These are phyloP conservation scores for Tachysurus fulvidraco DNA, from an alignment of 2,113 vertebrate species.

Conservation along the genomic window DNA sequence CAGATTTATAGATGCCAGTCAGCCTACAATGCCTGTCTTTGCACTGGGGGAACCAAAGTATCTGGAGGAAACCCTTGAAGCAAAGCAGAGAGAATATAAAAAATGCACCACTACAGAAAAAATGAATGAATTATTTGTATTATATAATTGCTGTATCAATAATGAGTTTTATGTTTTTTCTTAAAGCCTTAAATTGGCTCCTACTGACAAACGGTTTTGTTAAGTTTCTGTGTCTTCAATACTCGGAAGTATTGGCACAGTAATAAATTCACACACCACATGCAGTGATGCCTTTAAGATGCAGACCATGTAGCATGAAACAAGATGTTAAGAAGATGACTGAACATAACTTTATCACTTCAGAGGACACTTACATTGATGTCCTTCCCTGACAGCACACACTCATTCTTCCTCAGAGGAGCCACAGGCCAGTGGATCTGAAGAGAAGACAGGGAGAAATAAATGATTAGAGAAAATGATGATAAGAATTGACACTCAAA, in stretches of 20 bases:
- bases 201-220: neutral
- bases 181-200: neutral
- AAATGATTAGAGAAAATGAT: conserved; percentile 14
- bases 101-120: no score
- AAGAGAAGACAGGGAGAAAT: conserved; percentile 32
- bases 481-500: neutral
- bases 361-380: conserved; percentile 83
- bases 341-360: conserved; percentile 2
- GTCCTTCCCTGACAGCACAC: conserved; percentile 95
- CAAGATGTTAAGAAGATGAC: neutral
- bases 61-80: no score
- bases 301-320: neutral
- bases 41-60: no score
- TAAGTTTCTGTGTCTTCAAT: neutral
- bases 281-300: neutral
- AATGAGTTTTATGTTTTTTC: neutral
- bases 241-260: neutral
- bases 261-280: conserved; percentile 17
- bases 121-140: no score
- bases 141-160: neutral
- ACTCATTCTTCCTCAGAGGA: conserved; percentile 91
- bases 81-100: no score
- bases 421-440: conserved; percentile 97
- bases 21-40: no score
- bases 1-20: no score